Conservation (phyloP, 2,888 invertebrate genomes). For the Epinotia ramella region DNA sequence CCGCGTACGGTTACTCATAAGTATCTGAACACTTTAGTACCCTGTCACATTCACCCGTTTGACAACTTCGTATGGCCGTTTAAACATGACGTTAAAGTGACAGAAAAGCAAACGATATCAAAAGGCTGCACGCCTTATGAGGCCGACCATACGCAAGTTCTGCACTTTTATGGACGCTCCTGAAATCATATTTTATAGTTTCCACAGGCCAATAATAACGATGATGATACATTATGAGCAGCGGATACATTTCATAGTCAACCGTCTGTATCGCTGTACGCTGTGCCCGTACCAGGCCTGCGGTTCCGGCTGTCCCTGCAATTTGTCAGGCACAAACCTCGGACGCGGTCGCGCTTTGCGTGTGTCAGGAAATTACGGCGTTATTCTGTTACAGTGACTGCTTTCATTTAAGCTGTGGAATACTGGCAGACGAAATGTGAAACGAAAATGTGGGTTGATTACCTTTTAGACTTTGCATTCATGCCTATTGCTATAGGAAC, state of each 20-base stretch:
- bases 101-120: too few relatives aligned
- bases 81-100: too few relatives aligned
- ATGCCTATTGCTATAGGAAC: too few relatives aligned
- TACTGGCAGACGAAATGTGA: neutral
- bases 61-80: too few relatives aligned
- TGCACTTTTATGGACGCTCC: too few relatives aligned
- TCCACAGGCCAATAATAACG: too few relatives aligned
- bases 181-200: too few relatives aligned
- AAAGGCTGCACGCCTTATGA: too few relatives aligned
- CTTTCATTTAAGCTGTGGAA: constrained; percentile 35
- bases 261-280: constrained; percentile 1
- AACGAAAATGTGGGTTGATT: neutral
- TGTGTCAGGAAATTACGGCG: constrained; percentile 36
- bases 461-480: neutral
- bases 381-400: constrained; percentile 41
- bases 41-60: too few relatives aligned
- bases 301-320: constrained; percentile 36
- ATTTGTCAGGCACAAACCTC: constrained; percentile 44
- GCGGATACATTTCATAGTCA: constrained; percentile 6
- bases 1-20: too few relatives aligned
- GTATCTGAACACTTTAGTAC: too few relatives aligned
- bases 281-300: constrained; percentile 29
- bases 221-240: neutral
- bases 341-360: constrained; percentile 38
- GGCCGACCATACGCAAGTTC: too few relatives aligned